These are phyloP conservation scores for Andricus quercusramuli DNA, from an alignment of 2,888 invertebrate genomes.

Conservation along the genomic window DNA sequence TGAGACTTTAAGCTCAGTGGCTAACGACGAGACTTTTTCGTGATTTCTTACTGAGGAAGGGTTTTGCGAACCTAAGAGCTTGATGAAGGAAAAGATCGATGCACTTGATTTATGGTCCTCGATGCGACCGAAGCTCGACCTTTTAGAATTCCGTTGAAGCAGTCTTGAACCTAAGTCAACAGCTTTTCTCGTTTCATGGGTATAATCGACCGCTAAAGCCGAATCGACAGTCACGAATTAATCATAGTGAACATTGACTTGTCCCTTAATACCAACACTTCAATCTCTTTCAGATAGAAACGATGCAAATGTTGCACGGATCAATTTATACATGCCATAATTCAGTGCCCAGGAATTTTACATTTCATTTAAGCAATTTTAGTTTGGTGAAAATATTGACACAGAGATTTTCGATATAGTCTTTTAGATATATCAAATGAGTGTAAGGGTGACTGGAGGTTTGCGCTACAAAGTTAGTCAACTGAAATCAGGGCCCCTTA, in stretches of 20 bases:
- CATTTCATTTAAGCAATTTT: too few relatives aligned
- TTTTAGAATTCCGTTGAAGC: slow-evolving; percentile 59
- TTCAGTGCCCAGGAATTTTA: neutral
- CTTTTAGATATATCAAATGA: neutral
- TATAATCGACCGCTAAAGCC: neutral
- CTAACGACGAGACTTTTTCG: slow-evolving; percentile 52
- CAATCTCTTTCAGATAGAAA: neutral
- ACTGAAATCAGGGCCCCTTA: neutral
- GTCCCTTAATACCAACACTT: neutral
- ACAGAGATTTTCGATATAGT: neutral
- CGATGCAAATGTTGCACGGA: neutral
- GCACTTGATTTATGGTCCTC: slow-evolving; percentile 63
- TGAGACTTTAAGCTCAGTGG: slow-evolving; percentile 3
- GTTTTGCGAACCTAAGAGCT: slow-evolving; percentile 43
- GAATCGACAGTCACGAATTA: neutral
- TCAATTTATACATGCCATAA: neutral
- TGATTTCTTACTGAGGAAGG: slow-evolving; percentile 31
- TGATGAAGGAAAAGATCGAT: slow-evolving; percentile 58
- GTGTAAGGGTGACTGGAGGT: neutral
- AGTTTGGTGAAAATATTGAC: neutral
- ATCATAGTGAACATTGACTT: neutral
- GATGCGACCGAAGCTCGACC: slow-evolving; percentile 56
- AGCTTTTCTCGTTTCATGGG: neutral
- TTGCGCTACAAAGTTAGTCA: neutral
- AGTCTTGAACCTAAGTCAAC: slow-evolving; percentile 62